Conservation (phyloP, 37 sponge, comb jelly and placozoan species). For the Amphimedon queenslandica region DNA sequence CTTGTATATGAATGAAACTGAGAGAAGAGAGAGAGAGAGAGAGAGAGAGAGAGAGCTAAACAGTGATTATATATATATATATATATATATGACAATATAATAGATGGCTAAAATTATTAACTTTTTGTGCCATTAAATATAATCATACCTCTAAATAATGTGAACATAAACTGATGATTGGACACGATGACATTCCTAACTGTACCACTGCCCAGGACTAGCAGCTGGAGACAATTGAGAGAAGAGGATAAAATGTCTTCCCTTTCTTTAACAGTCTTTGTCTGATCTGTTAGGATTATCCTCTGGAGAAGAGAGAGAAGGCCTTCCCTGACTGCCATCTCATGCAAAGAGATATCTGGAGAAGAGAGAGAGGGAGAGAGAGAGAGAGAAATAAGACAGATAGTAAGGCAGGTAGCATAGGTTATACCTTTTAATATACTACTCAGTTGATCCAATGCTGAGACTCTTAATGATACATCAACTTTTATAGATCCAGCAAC, state of each 20-base stretch:
- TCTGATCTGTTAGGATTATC: neutral
- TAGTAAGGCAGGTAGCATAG: too few species aligned
- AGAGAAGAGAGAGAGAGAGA: too few species aligned
- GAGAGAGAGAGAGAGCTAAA: too few species aligned
- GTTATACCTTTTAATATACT: slow-evolving; percentile 51
- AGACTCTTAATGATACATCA: slow-evolving; percentile 42
- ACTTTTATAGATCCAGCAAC: slow-evolving; percentile 41
- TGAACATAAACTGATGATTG: slow-evolving; percentile 8
- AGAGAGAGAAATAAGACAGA: slow-evolving; percentile 4
- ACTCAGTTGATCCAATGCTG: slow-evolving; percentile 67
- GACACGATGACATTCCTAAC: slow-evolving; percentile 15
- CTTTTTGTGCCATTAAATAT: neutral
- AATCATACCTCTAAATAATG: slow-evolving; percentile 26
- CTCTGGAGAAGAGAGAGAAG: slow-evolving; percentile 4
- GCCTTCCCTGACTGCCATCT: slow-evolving; percentile 42
- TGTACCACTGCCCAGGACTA: slow-evolving; percentile 2
- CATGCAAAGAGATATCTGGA: slow-evolving; percentile 55
- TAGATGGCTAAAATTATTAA: too few species aligned
- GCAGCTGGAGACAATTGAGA: slow-evolving; percentile 29
- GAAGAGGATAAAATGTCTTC: slow-evolving; percentile 8
- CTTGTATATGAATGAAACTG: too few species aligned
- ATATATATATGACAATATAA: too few species aligned
- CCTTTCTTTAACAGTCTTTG: neutral
- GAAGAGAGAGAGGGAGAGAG: neutral
- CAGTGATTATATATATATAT: too few species aligned